Conservation (phyloP, 2,797 vertebrate genomes). For the Neosalanx taihuensis region DNA sequence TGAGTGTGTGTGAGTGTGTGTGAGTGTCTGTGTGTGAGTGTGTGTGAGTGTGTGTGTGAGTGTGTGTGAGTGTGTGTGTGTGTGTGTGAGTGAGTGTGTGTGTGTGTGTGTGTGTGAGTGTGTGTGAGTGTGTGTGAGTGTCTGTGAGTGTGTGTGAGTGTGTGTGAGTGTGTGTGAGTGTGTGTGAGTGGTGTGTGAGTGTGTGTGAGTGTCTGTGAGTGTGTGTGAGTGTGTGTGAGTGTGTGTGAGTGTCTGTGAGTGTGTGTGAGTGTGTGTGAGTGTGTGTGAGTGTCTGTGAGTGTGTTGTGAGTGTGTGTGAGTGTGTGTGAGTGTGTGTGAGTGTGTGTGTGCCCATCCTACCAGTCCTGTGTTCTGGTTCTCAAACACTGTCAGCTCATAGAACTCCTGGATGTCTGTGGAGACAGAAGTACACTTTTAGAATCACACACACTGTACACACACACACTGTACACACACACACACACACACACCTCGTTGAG, state of each 20-base stretch:
- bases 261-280: background rate
- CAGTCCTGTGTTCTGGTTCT: constrained; percentile 58
- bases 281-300: no score
- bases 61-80: background rate
- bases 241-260: background rate
- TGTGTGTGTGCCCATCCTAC: constrained; percentile 36
- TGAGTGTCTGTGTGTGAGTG: constrained; percentile 7
- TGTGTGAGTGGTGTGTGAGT: constrained; percentile 8
- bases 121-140: no score
- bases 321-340: background rate
- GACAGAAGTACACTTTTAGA: background rate
- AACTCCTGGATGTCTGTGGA: constrained; percentile 75
- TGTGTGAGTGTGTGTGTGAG: constrained; percentile 23
- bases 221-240: background rate
- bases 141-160: background rate
- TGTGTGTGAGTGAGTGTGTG: constrained; percentile 1
- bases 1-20: constrained; percentile 11
- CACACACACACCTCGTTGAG: background rate
- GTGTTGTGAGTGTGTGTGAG: no score
- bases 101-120: background rate
- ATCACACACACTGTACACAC: background rate
- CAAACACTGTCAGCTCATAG: constrained; percentile 70
- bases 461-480: background rate
- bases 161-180: background rate
- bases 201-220: constrained; percentile 25